Conservation (phyloP, 2,797 vertebrate species). For the Pseudocheirus occidentalis region DNA sequence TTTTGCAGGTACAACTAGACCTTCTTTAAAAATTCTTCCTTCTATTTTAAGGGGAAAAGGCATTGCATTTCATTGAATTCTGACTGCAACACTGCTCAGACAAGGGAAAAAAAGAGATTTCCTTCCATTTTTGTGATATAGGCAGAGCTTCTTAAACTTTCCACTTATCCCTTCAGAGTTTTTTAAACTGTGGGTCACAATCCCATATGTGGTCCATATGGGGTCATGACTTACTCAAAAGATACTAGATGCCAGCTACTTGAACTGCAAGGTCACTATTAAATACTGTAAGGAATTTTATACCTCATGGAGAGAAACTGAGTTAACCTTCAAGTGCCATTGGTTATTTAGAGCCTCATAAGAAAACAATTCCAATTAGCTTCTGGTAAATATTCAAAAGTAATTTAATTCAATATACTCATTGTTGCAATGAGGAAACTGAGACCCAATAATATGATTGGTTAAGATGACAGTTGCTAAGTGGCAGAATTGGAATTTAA, state of each 20-base stretch:
- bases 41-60: not conserved
- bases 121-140: not conserved
- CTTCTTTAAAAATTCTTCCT: not conserved
- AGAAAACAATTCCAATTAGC: conserved; percentile 3
- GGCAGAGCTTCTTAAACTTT: too few species aligned
- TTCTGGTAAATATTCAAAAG: not conserved
- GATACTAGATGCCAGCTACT: not conserved
- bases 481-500: not conserved
- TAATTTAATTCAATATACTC: not conserved
- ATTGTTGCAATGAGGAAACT: not conserved
- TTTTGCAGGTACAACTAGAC: not conserved
- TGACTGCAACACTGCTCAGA: not conserved
- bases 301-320: not conserved
- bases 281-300: not conserved
- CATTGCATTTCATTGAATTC: not conserved
- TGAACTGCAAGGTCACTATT: not conserved
- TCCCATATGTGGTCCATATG: too few species aligned
- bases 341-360: not conserved
- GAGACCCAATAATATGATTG: not conserved
- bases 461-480: not conserved
- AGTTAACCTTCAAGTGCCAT: not conserved
- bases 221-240: too few species aligned
- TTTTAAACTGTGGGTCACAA: too few species aligned
- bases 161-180: too few species aligned
- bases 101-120: not conserved